Conservation (phyloP, 2,888 invertebrate genomes). For the Philonicus albiceps region DNA sequence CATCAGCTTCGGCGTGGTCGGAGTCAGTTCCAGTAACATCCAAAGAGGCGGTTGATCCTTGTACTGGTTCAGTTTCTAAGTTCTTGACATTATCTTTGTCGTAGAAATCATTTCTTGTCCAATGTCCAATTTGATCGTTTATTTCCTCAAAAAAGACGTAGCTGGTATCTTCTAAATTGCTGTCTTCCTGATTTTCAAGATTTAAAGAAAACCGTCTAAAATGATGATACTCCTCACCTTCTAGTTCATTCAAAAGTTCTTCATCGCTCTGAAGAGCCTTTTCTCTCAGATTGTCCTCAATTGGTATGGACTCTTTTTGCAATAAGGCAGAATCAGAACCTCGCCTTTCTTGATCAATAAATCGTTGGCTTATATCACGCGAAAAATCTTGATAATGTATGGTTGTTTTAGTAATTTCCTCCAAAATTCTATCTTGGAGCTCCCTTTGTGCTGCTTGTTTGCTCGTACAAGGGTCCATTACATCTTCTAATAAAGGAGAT, state of each 20-base stretch:
- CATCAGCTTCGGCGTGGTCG: conserved; percentile 23
- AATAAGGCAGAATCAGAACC: conserved; percentile 59
- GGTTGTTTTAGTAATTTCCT: conserved; percentile 55
- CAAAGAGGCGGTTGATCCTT: not conserved
- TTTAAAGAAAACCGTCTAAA: conserved; percentile 59
- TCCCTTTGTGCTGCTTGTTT: conserved; percentile 53
- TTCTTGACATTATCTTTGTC: conserved; percentile 47
- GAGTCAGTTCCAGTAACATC: not conserved
- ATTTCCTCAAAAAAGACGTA: conserved; percentile 57
- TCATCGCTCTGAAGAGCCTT: conserved; percentile 48
- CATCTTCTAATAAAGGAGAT: conserved; percentile 52
- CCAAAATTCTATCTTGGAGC: conserved; percentile 55
- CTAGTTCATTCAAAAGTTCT: conserved; percentile 52
- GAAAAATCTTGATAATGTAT: conserved; percentile 58
- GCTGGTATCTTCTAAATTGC: conserved; percentile 58
- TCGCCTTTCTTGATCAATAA: conserved; percentile 58
- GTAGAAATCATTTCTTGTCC: conserved; percentile 54
- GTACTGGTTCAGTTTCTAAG: not conserved
- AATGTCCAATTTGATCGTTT: conserved; percentile 53
- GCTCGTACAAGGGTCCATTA: conserved; percentile 47
- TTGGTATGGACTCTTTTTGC: conserved; percentile 51
- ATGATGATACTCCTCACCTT: conserved; percentile 62
- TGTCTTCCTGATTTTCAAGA: conserved; percentile 58
- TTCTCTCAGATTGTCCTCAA: conserved; percentile 46
- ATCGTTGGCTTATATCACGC: conserved; percentile 54